phyloP scores from a whole-genome alignment of 2,797 vertebrate species.

The Alcedo atthis region DNA sequence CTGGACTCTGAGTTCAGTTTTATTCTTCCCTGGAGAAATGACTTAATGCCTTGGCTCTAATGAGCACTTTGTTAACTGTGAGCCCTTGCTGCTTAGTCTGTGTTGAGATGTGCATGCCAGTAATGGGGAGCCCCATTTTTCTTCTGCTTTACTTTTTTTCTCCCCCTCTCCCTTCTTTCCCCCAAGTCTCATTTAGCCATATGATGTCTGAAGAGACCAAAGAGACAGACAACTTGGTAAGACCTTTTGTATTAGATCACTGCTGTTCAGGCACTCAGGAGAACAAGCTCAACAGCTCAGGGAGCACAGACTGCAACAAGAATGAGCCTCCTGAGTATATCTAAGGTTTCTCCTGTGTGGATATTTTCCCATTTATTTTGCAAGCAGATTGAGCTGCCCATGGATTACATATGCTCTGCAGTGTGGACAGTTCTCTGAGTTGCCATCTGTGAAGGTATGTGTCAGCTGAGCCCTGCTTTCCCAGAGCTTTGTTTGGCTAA shows the following conservation, averaged over 20 bases:
- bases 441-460: not conserved
- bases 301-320: not conserved
- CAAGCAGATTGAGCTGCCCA: not conserved
- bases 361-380: slow-evolving; percentile 34
- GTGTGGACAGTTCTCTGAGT: not conserved
- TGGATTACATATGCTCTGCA: not conserved
- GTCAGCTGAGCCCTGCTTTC: slow-evolving; percentile 15
- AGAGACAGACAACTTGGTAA: not conserved
- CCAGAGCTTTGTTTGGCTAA: slow-evolving; percentile 19
- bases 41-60: slow-evolving; percentile 77
- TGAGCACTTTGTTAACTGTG: slow-evolving; percentile 52
- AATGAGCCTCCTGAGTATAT: not conserved
- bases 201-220: slow-evolving; percentile 7
- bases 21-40: slow-evolving; percentile 75
- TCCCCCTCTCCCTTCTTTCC: not conserved
- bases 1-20: slow-evolving; percentile 66
- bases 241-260: not conserved
- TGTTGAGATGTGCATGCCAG: slow-evolving; percentile 59
- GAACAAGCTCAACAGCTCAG: slow-evolving; percentile 23
- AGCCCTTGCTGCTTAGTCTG: slow-evolving; percentile 61
- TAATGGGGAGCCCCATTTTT: slow-evolving; percentile 54
- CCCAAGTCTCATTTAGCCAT: not conserved
- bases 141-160: slow-evolving; percentile 50
- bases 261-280: not conserved
- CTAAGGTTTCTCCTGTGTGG: not conserved